Evolutionary conservation across 92 coral and sea anemone genomes (phyloP), one percentile per base, ranked within the genome.

Genomic region (Epizoanthus fatuus): DNA sequence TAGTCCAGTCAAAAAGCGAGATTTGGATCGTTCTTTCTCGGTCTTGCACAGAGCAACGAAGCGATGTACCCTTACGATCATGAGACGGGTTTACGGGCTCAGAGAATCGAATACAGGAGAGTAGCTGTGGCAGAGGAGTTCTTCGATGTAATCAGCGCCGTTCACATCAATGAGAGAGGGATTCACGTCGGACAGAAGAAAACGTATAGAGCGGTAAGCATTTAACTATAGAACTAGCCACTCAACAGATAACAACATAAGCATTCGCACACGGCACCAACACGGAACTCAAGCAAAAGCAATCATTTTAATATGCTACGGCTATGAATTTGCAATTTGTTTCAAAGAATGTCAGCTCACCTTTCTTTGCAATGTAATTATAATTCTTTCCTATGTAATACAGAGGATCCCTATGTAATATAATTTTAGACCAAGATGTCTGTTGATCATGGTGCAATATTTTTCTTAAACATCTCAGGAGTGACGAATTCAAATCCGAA

Each of bases 141-240:
- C 85, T 97, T 95, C 92, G 98, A 94, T 63, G 96, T 97, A 82
- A 97, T 97, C 65, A 94, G 99, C 89, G 93, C 95, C 60, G 99
- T 97, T 14, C 99, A 97, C 86, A 97, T 97, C 45, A 95, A 92
- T 82, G 99, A 97, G n/a, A 86, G 99, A 60, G 99, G 99, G 54
- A 90, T 97, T 47, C 99, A 97, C 71, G 99, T 97, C 38, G 99
- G 99, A 35, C 99, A 97, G 79, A 97, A 97, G 92, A 97, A 97
- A 86, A 97, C 99, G 11, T 97, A 97, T 77, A 91, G 95, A 86
- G 99, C 99, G 90, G 99, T 97, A 72, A 92, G 99, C 91, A 63
- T 14, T 66, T 57, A 40, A 56, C 57, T 55, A 3, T 71, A 85
- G 63, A 60, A 59, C 47, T 54, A 54, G 13, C 49, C 69, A 40